These are phyloP conservation scores for Chloromyia formosa DNA, from an alignment of 2,888 invertebrate species.

Conservation along the genomic window DNA sequence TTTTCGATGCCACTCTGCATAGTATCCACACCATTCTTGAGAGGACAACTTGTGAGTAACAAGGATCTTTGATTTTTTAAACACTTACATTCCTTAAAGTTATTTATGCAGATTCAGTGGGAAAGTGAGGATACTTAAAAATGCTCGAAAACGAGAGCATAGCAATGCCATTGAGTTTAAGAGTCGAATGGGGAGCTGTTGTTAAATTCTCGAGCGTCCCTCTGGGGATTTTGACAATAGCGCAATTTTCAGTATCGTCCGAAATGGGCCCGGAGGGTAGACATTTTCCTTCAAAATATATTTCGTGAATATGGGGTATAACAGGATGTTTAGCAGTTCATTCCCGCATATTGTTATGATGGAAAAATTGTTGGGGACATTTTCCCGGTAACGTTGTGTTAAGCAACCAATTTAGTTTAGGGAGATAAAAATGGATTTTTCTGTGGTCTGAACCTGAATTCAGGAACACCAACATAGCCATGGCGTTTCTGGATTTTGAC, in stretches of 20 bases:
- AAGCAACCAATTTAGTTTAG: not conserved
- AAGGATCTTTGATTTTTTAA: constrained; percentile 49
- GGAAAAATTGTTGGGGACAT: constrained; percentile 31
- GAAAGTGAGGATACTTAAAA: constrained; percentile 29
- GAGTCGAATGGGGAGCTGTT: constrained; percentile 46
- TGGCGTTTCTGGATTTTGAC: too few species aligned
- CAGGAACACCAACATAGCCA: too few species aligned
- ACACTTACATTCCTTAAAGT: constrained; percentile 45
- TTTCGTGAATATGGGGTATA: constrained; percentile 19
- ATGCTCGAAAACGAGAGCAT: constrained; percentile 43
- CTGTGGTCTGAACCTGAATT: too few species aligned
- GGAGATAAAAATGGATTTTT: too few species aligned
- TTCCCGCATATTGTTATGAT: constrained; percentile 43
- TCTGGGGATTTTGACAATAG: constrained; percentile 46
- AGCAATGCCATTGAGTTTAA: constrained; percentile 33
- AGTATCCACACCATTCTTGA: not conserved
- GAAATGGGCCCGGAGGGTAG: constrained; percentile 44
- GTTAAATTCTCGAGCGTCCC: constrained; percentile 42
- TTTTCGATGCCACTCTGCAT: not conserved
- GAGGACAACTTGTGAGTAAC: constrained; percentile 29
- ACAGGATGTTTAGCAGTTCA: constrained; percentile 49
- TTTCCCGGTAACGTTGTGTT: not conserved
- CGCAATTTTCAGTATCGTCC: constrained; percentile 44
- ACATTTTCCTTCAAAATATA: constrained; percentile 21
- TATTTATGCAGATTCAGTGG: constrained; percentile 27